Base-by-base conservation (phyloP, 2,888 invertebrate genomes). In the Eupithecia subumbrata region DNA sequence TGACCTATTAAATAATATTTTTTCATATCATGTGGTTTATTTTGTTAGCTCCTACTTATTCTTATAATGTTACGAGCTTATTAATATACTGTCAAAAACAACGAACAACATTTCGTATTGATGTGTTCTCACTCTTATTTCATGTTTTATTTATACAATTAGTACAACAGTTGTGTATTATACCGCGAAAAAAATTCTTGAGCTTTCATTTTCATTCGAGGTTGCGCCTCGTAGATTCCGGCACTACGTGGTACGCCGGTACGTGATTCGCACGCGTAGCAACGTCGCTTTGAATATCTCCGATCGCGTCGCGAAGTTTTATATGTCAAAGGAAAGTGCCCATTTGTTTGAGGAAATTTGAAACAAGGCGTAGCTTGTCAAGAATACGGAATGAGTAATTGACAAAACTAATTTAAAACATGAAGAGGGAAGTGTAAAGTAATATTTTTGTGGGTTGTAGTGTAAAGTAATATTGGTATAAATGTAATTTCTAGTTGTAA, bases 251-350 rank as follows among this genome's bases (percentile, higher is more conserved):
- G 85, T 88, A 86, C 88, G 86, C 70, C 77, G 87, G 87, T 89
- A 90, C 90, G 87, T 77, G 77, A 84, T 72, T 71, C 80, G 82
- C 83, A 80, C 87, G 88, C 85, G 85, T 85, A 84, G 83, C 85
- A 34, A 34, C 64, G 34, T 30, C 8, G 76, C 81, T 84, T 84
- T 84, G 82, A 40, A 60, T 14, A 60, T 60, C 12, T 22, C 12
- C 56, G 69, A 71, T 74, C 67, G 34, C 12, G n/a, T 48, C 45
- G 64, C 69, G 68, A 68, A 73, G 68, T 63, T 76, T 70, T 25
- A 52, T 72, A 22, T 12, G 22, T 5, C 52, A 72, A 56, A 68
- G 34, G 66, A 66, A 40, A 30, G 22, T 72, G n/a, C n/a, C 14
- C 48, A n/a, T 4, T 37, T 22, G 30, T 34, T 64, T 64, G 64